These are phyloP conservation scores for Apotomis turbidana DNA, from an alignment of 2,888 invertebrate species.

Conservation along the genomic window DNA sequence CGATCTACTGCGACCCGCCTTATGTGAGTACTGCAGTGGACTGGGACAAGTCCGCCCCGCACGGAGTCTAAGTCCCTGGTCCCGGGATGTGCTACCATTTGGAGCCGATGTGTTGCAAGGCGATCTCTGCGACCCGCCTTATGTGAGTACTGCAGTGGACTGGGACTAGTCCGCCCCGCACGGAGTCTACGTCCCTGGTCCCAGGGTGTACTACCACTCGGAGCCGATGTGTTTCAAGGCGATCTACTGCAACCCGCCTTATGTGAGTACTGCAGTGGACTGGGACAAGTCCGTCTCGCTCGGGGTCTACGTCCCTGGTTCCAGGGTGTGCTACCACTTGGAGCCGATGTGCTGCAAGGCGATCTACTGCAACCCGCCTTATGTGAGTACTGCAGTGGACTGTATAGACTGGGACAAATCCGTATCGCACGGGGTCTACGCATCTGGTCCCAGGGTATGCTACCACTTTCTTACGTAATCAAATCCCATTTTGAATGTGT, in stretches of 20 bases:
- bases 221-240: slow-evolving; percentile 68
- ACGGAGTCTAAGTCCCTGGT: neutral
- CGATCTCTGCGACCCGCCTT: neutral
- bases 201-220: slow-evolving; percentile 50
- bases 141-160: neutral
- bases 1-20: neutral
- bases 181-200: neutral
- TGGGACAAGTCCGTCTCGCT: neutral
- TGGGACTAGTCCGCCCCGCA: neutral
- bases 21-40: neutral
- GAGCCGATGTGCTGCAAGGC: slow-evolving; percentile 68
- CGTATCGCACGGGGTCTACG: neutral
- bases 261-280: neutral
- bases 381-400: neutral
- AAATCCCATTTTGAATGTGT: too few species aligned
- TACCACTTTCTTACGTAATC: neutral
- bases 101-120: slow-evolving; percentile 68
- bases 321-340: slow-evolving; percentile 50
- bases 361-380: neutral
- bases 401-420: neutral
- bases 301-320: neutral
- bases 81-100: slow-evolving; percentile 50
- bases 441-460: neutral
- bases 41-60: neutral
- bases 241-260: neutral